Evolutionary conservation across 2,888 invertebrate genomes (phyloP), one percentile per base, ranked within the genome.

Genomic region (Liodrosophila aerea): DNA sequence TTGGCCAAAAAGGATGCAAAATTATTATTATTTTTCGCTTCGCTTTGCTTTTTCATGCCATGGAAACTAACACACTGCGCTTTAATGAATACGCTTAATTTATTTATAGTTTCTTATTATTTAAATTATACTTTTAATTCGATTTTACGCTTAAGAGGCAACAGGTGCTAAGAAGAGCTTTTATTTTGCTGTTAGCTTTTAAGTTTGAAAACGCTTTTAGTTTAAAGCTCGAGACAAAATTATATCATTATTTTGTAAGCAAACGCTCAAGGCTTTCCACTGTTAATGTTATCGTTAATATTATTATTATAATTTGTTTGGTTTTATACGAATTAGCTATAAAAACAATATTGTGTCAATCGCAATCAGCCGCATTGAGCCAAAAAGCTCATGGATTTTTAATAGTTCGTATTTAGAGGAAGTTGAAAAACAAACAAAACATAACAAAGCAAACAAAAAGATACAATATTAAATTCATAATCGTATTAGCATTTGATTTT

Each of bases 331-430:
- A 36, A 67, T 61, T 49, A 51, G 18, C 44, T 43, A 63, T 11
- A 39, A 18, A 39, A 41, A 64, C n/a, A n/a, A n/a, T 70, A 75
- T 82, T 84, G 86, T 87, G 87, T 87, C 86, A 87, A 88, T 85
- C 85, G 88, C 87, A 87, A 87, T 63, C 65, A 73, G 57, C 59
- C 43, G 27, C 36, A 13, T 36, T 31, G 8, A 13, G 64, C 45
- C 37, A 18, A 36, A 18, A 40, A 52, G 37, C 51, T 44, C 4
- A 40, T 61, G 61, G 49, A 46, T 50, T 13, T 45, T 47, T 37
- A 49, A 31, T 64, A 51, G 16, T 39, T n/a, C n/a, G 7, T 7
- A 40, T 27, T 64, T 51, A 61, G 56, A 52, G 51, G 39, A 61
- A 69, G 51, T 59, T 44, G n/a, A n/a, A n/a, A n/a, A n/a, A n/a